phyloP scores from a whole-genome alignment of 2,888 invertebrate species.

The Ormia ochracea region DNA sequence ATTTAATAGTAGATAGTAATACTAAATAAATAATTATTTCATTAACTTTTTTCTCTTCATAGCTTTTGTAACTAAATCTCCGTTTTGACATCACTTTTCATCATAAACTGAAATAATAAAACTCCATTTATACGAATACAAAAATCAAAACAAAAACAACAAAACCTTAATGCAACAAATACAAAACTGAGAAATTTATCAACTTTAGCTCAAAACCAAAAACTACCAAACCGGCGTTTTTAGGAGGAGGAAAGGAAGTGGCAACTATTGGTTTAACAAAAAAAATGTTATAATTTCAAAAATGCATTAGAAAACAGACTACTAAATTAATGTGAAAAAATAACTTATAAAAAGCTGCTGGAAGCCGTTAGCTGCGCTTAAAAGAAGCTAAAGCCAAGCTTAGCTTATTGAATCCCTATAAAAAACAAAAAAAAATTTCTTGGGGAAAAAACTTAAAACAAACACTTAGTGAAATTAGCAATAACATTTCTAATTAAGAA shows the following conservation, averaged over 20 bases:
- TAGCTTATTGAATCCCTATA: conserved; percentile 44
- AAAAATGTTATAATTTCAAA: conserved; percentile 49
- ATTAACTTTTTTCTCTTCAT: conserved; percentile 64
- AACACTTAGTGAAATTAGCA: conserved; percentile 61
- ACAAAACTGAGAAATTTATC: conserved; percentile 67
- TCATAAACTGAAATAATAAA: conserved; percentile 73
- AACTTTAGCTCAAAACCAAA: conserved; percentile 64
- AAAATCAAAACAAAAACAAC: conserved; percentile 63
- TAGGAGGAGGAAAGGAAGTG: conserved; percentile 60
- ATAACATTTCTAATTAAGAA: conserved; percentile 55
- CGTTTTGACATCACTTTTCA: conserved; percentile 78
- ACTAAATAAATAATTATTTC: neutral
- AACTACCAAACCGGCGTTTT: conserved; percentile 60
- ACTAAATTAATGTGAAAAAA: conserved; percentile 33
- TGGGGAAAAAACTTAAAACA: conserved; percentile 22
- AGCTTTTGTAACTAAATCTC: conserved; percentile 78
- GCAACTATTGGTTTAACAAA: conserved; percentile 65
- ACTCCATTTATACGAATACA: conserved; percentile 72
- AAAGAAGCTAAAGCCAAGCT: conserved; percentile 58
- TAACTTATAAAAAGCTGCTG: conserved; percentile 45
- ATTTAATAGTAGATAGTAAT: neutral
- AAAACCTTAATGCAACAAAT: conserved; percentile 64
- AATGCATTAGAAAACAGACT: conserved; percentile 35
- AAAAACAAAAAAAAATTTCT: conserved; percentile 1
- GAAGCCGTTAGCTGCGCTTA: conserved; percentile 52